Conservation (phyloP, 2,888 invertebrate genomes). For the Deilephila porcellus region DNA sequence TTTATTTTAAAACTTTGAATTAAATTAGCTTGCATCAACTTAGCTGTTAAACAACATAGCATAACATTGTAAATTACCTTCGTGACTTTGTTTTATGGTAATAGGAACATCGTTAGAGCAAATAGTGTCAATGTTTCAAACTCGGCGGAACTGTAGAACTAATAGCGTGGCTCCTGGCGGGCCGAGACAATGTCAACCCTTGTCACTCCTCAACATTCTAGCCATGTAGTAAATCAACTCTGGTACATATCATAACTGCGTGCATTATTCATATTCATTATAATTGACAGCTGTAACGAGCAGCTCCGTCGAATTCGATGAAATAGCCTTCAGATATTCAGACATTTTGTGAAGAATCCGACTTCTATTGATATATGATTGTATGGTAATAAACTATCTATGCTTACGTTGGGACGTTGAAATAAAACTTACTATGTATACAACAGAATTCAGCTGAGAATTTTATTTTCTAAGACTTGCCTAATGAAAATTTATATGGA, state of each 20-base stretch:
- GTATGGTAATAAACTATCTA: not conserved
- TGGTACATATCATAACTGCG: not conserved
- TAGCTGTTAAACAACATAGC: not conserved
- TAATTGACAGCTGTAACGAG: conserved; percentile 16
- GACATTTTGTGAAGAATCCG: not conserved
- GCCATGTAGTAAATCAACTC: conserved; percentile 12
- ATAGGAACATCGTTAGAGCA: not conserved
- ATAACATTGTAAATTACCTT: not conserved
- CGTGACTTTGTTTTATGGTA: not conserved
- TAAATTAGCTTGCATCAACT: too few species aligned
- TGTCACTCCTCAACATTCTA: conserved; percentile 37
- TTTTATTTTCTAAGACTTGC: too few species aligned
- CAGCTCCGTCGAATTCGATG: not conserved
- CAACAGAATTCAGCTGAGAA: too few species aligned
- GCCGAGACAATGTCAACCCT: conserved; percentile 44
- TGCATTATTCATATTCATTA: conserved; percentile 19
- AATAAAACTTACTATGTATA: too few species aligned
- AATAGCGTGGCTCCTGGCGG: conserved; percentile 37
- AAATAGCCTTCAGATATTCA: not conserved
- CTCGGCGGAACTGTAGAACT: conserved; percentile 21
- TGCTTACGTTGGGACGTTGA: too few species aligned
- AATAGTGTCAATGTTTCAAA: conserved; percentile 10
- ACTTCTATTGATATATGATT: not conserved
- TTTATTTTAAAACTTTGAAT: too few species aligned
- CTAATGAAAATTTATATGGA: too few species aligned